Evolutionary conservation across 2,888 invertebrate species (phyloP).

Genomic region (Chironomus tentans): DNA sequence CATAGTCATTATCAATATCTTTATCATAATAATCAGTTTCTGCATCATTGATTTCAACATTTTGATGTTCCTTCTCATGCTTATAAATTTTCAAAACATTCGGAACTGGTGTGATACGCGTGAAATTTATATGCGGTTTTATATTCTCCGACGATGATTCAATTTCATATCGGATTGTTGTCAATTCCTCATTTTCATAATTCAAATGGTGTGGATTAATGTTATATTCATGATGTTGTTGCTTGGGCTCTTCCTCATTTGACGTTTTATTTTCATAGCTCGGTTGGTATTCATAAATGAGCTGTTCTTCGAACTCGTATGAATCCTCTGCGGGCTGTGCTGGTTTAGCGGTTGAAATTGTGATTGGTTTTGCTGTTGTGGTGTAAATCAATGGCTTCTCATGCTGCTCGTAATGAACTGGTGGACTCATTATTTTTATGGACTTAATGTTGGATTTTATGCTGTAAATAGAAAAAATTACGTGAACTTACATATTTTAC

Average conservation of each 20-base stretch:
- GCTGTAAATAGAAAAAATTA: neutral
- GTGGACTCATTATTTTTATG: neutral
- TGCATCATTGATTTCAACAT: slow-evolving; percentile 35
- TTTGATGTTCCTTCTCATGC: neutral
- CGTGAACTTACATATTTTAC: neutral
- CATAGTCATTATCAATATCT: slow-evolving; percentile 35
- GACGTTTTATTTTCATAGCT: neutral
- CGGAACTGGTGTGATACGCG: neutral
- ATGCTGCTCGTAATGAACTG: neutral
- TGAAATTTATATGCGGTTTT: neutral
- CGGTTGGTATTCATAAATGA: neutral
- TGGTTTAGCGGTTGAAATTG: neutral
- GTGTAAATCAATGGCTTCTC: neutral
- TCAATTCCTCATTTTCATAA: neutral
- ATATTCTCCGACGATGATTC: slow-evolving; percentile 32
- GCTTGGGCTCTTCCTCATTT: neutral
- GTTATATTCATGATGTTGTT: too few relatives aligned
- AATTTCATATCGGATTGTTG: neutral
- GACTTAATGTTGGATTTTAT: neutral
- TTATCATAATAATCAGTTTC: slow-evolving; percentile 33
- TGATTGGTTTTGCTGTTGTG: neutral
- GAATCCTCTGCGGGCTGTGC: neutral
- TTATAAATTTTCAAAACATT: neutral
- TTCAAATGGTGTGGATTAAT: too few relatives aligned
- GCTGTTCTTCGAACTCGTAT: neutral